These are phyloP conservation scores for Tetraneura akinire DNA, from an alignment of 1,140 invertebrate genomes.

Conservation along the genomic window DNA sequence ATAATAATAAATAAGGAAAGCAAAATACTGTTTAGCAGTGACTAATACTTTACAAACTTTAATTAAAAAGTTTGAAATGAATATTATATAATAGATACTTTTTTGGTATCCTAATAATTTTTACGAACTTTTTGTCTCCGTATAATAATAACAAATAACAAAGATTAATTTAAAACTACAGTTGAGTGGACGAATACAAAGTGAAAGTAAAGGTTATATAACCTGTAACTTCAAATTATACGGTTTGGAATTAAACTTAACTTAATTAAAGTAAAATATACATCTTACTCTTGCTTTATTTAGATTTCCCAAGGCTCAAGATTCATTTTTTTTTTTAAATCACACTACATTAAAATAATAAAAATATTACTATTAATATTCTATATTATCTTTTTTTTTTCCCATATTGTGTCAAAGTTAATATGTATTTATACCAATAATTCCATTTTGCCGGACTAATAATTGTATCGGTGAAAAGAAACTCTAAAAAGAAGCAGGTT, in stretches of 20 bases:
- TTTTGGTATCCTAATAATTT: background rate
- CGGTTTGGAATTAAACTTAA: slow-evolving; percentile 14
- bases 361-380: no score
- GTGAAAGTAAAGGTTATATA: background rate
- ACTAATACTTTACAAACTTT: background rate
- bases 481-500: no score
- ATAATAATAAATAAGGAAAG: no score
- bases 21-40: background rate
- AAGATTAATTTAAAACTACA: slow-evolving; percentile 13
- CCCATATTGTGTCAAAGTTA: no score
- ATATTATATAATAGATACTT: background rate
- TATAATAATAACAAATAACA: background rate
- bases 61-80: background rate
- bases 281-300: background rate
- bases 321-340: no score
- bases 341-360: no score
- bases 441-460: no score
- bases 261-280: slow-evolving; percentile 22
- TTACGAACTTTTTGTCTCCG: background rate
- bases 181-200: background rate
- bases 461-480: no score
- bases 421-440: no score
- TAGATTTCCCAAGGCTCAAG: background rate
- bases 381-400: no score
- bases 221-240: slow-evolving; percentile 25